These are phyloP conservation scores for Myrmecobius fasciatus DNA, from an alignment of 2,113 vertebrate genomes.

Conservation along the genomic window DNA sequence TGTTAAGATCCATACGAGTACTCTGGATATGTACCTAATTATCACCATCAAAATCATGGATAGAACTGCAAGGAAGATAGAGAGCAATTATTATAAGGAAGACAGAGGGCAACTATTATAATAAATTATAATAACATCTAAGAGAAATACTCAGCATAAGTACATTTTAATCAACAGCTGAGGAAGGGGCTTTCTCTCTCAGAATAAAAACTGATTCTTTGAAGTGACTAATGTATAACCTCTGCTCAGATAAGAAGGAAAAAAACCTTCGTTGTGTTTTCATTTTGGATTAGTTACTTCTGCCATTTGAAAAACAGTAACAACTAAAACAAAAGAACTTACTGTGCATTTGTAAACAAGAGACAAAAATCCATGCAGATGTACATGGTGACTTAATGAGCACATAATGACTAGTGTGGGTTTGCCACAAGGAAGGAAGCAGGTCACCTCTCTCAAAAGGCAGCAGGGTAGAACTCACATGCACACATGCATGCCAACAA, in stretches of 20 bases:
- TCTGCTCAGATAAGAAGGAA: constrained; percentile 49
- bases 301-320: constrained; percentile 62
- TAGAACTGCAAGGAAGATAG: constrained; percentile 88
- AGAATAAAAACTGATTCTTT: constrained; percentile 44
- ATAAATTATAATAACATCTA: constrained; percentile 50
- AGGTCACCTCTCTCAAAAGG: constrained; percentile 50
- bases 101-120: constrained; percentile 71
- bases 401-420: constrained; percentile 62
- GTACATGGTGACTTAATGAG: constrained; percentile 75
- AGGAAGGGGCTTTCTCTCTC: background rate
- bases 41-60: constrained; percentile 98
- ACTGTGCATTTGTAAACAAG: constrained; percentile 62
- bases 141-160: constrained; percentile 39
- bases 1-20: constrained; percentile 98
- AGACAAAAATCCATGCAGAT: constrained; percentile 68
- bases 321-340: constrained; percentile 39
- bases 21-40: constrained; percentile 97
- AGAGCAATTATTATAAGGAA: constrained; percentile 70
- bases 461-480: constrained; percentile 69
- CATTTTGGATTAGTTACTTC: constrained; percentile 61
- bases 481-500: constrained; percentile 68
- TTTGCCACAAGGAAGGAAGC: constrained; percentile 62
- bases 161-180: constrained; percentile 25
- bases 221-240: constrained; percentile 44
- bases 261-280: constrained; percentile 50